phyloP scores from a whole-genome alignment of 2,888 invertebrate species.

The Euplagia quadripunctaria region DNA sequence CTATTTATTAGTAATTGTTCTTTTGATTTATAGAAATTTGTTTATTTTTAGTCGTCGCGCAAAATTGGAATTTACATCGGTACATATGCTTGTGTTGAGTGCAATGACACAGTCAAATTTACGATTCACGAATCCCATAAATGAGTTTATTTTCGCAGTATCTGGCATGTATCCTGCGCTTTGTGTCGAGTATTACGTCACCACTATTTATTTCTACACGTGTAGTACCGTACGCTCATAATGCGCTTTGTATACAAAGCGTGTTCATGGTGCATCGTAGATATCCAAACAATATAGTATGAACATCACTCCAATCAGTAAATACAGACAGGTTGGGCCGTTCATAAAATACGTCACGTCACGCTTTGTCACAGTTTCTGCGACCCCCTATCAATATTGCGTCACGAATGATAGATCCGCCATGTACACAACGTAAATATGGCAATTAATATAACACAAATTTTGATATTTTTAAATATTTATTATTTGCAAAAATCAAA shows the following conservation, averaged over 20 bases:
- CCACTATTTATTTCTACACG: conserved; percentile 24
- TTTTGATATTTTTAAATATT: too few relatives aligned
- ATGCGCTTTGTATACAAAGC: conserved; percentile 6
- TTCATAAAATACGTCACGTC: too few relatives aligned
- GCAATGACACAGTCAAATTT: conserved; percentile 31
- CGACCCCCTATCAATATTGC: too few relatives aligned
- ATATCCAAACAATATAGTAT: neutral
- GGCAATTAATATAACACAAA: too few relatives aligned
- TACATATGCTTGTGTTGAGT: conserved; percentile 23
- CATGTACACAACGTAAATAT: too few relatives aligned
- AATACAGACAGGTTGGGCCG: too few relatives aligned
- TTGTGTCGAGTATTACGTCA: conserved; percentile 26
- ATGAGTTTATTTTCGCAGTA: conserved; percentile 27
- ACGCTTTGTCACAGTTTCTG: too few relatives aligned
- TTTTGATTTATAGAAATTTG: too few relatives aligned
- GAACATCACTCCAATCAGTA: too few relatives aligned
- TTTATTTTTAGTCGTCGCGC: neutral
- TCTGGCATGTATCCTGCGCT: conserved; percentile 29
- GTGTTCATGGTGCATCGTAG: neutral
- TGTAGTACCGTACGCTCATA: conserved; percentile 8
- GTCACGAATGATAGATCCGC: too few relatives aligned
- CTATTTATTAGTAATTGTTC: too few relatives aligned
- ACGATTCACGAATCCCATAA: conserved; percentile 28
- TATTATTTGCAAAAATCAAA: too few relatives aligned
- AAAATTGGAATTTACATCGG: conserved; percentile 19